A percentile compares a stretch with the other conserved stretches of the same genome.
Conservation (phyloP, 2,797 vertebrate species). For the Arctocebus calabarensis region DNA sequence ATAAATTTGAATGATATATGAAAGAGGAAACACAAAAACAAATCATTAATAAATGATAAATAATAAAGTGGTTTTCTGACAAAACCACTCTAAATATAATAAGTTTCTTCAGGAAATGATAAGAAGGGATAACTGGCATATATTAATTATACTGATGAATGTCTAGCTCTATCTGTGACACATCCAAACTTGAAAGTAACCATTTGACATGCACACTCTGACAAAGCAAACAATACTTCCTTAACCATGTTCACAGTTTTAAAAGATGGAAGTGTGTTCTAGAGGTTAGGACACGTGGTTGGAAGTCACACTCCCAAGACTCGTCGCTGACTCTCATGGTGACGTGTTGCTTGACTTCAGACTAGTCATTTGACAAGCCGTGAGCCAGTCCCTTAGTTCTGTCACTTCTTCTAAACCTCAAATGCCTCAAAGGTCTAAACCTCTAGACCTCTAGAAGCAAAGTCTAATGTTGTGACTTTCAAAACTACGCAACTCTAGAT, state of each 20-base stretch:
- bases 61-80: background rate
- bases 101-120: background rate
- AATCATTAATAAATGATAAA: too few species aligned
- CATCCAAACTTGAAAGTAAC: background rate
- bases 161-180: background rate
- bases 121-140: background rate
- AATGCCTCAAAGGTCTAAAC: background rate
- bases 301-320: background rate
- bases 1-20: too few species aligned
- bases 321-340: background rate
- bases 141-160: background rate
- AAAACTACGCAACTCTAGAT: background rate
- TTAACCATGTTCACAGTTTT: background rate
- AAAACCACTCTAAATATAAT: background rate
- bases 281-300: slow-evolving; percentile 4
- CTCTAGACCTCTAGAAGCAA: background rate
- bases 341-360: background rate
- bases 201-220: background rate
- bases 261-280: slow-evolving; percentile 41
- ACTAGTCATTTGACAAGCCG: background rate
- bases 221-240: background rate
- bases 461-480: background rate
- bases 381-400: background rate
- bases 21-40: too few species aligned
- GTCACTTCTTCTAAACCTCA: slow-evolving; percentile 11